Percentiles rank a stretch among this genome's conserved stretches.
Evolutionary conservation across 2,888 invertebrate genomes (phyloP).

Genomic region (Psylliodes chrysocephalus): DNA sequence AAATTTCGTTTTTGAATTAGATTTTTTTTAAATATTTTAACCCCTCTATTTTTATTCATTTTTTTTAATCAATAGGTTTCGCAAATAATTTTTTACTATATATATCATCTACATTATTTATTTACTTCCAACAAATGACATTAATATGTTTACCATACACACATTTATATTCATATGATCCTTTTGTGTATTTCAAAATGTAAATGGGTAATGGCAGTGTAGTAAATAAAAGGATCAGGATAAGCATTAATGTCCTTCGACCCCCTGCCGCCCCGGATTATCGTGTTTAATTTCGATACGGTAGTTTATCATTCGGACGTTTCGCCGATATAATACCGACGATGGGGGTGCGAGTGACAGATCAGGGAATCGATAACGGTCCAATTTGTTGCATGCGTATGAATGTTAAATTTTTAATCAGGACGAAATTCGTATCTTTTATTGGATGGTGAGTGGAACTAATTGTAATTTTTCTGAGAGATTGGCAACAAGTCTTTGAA

Average conservation of each 20-base stretch:
- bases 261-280: constrained; percentile 30
- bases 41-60: too few relatives aligned
- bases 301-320: constrained; percentile 45
- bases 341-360: constrained; percentile 31
- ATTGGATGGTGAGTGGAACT: too few relatives aligned
- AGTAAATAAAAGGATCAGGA: constrained; percentile 20
- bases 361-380: constrained; percentile 20
- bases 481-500: too few relatives aligned
- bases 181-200: neutral
- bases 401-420: constrained; percentile 22
- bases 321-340: constrained; percentile 35
- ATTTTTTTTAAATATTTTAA: too few relatives aligned
- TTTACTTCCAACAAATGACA: neutral
- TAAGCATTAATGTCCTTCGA: constrained; percentile 22
- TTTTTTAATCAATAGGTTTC: too few relatives aligned
- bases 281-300: constrained; percentile 37
- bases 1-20: too few relatives aligned
- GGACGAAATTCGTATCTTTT: too few relatives aligned
- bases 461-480: too few relatives aligned
- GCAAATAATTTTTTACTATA: too few relatives aligned
- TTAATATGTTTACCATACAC: neutral
- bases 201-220: constrained; percentile 6
- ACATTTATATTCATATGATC: neutral
- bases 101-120: too few relatives aligned
- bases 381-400: constrained; percentile 15